Base-by-base conservation (phyloP, 1,140 invertebrate species). In the Conus ventricosus region DNA sequence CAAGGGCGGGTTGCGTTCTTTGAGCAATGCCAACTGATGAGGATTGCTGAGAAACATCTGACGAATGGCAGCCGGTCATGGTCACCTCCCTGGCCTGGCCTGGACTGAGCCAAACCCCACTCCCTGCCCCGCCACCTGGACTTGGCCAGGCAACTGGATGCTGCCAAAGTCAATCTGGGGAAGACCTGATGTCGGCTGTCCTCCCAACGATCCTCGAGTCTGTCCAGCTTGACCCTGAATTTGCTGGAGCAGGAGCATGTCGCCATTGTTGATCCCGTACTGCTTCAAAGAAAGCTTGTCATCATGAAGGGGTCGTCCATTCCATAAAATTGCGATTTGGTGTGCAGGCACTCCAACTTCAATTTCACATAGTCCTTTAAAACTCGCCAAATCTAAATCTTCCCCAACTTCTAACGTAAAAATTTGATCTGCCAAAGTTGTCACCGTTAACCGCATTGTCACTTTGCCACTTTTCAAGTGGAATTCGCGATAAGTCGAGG, bases 341-440 rank as follows among this genome's bases (percentile, higher is more conserved):
- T 96, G 95, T 2, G 97, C 96, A 8, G 98, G 97, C 91, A 98
- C 97, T 27, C 97, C 97, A 54, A 97, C 97, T 96, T 99, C 98
- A 89, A 98, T 97, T 93, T 95, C 95, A 96, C 98, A 99, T 91
- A 99, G 97, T 4, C 98, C 98, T 95, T 99, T 99, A 92, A 99
- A 98, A 96, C 99, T 99, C 95, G 98, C 98, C 90, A 99, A 95
- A 95, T 99, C 98, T 91, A 99, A 96, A 92, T 99, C 98, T 94
- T 98, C 98, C 88, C 97, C 97, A 11, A 99, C 98, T 92, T 99
- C 98, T 83, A 99, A 95, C 84, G 97, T 97, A 95, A 98, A 98
- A 82, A 99, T 97, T n/a, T 97, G 96, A 95, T 98, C 98, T 88
- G 96, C 97, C 76, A 98, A 95, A 80, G 97, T 98, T 63, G 97